Evolutionary conservation across 2,888 invertebrate species (phyloP).

Genomic region (Noctua pronuba): DNA sequence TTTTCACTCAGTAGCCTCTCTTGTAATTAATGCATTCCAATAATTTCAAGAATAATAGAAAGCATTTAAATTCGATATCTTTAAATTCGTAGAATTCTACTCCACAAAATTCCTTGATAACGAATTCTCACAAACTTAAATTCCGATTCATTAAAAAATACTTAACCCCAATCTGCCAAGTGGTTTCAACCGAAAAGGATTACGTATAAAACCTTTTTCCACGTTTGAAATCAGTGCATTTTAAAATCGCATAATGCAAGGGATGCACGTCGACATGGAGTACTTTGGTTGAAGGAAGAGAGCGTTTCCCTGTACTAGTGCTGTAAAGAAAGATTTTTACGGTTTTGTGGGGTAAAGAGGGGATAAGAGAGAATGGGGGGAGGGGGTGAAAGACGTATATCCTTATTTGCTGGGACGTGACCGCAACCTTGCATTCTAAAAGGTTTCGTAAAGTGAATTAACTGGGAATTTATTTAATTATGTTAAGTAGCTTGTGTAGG

Average conservation of each 20-base stretch:
- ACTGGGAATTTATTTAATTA: constrained; percentile 63
- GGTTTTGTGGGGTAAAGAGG: constrained; percentile 71
- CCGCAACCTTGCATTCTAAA: constrained; percentile 82
- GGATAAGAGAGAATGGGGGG: constrained; percentile 11
- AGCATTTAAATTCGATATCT: neutral
- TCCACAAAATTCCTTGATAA: neutral
- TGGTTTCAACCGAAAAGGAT: constrained; percentile 29
- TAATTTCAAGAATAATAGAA: neutral
- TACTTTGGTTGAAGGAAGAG: constrained; percentile 80
- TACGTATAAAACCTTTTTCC: constrained; percentile 53
- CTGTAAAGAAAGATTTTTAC: constrained; percentile 87
- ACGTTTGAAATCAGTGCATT: constrained; percentile 74
- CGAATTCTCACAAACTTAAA: constrained; percentile 7
- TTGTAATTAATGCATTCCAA: neutral
- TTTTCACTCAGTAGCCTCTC: neutral
- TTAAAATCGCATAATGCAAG: constrained; percentile 70
- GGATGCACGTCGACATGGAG: constrained; percentile 74
- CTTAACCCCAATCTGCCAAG: constrained; percentile 29
- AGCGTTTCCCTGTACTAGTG: constrained; percentile 84
- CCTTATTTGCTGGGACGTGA: constrained; percentile 85
- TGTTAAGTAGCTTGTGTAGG: constrained; percentile 46
- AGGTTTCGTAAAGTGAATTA: constrained; percentile 73
- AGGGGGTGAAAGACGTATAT: constrained; percentile 75
- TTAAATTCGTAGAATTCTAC: neutral
- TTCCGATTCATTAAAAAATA: constrained; percentile 27